A percentile compares a stretch with the other conserved stretches of the same genome.
Evolutionary conservation across 1,140 invertebrate species (phyloP).

Genomic region (Coptotermes formosanus): DNA sequence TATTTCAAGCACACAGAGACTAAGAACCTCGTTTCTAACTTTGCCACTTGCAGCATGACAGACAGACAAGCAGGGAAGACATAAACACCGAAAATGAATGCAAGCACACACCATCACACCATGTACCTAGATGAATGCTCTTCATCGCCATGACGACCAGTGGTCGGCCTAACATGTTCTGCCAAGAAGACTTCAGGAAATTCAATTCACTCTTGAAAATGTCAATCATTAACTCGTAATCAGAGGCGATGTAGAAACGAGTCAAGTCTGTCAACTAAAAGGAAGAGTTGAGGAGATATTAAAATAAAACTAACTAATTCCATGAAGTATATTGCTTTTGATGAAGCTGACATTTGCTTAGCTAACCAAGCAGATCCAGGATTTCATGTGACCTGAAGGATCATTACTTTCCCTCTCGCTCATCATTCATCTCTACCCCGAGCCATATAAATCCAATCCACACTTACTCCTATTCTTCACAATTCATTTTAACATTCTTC

Average conservation of each 20-base stretch:
- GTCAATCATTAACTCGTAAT: slow-evolving; percentile 95
- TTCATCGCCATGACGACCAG: slow-evolving; percentile 85
- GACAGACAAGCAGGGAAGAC: background rate
- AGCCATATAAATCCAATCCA: no score
- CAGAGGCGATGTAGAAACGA: slow-evolving; percentile 94
- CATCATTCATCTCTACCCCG: no score
- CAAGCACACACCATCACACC: slow-evolving; percentile 27
- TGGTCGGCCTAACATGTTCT: slow-evolving; percentile 88
- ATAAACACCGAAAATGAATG: background rate
- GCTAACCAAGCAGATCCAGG: no score
- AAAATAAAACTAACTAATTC: slow-evolving; percentile 37
- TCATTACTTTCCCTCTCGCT: no score
- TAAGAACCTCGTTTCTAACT: no score
- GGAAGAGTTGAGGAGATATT: slow-evolving; percentile 42
- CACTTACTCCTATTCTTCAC: no score
- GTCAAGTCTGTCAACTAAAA: slow-evolving; percentile 92
- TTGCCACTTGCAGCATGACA: no score
- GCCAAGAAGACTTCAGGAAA: slow-evolving; percentile 95
- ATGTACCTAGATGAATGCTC: slow-evolving; percentile 88
- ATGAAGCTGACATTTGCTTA: no score
- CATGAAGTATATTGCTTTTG: slow-evolving; percentile 35
- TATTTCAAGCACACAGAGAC: no score
- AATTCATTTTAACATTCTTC: no score
- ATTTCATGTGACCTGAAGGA: no score
- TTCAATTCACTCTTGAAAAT: slow-evolving; percentile 95